phyloP scores from a whole-genome alignment of 2,888 invertebrate species.

The Hylaea fasciaria region DNA sequence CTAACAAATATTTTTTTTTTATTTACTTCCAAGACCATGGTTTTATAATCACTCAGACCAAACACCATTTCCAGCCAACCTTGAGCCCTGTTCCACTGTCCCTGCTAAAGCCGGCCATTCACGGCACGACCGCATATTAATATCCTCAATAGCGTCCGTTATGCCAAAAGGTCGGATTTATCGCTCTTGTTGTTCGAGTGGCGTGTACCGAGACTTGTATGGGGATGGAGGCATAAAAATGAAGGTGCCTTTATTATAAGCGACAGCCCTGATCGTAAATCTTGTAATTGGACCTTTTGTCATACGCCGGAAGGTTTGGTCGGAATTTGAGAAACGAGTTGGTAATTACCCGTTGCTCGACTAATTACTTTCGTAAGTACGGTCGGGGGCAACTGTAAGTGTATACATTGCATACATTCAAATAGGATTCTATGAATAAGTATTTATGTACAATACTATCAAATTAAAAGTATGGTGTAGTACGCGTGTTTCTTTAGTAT shows the following conservation, averaged over 20 bases:
- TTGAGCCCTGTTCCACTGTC: conserved; percentile 1
- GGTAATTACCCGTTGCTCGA: too few species aligned
- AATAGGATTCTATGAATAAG: too few species aligned
- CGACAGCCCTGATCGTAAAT: conserved; percentile 21
- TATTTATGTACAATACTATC: too few species aligned
- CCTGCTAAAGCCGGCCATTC: conserved; percentile 44
- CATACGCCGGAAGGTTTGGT: conserved; percentile 7
- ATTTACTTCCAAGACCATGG: too few species aligned
- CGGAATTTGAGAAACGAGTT: conserved; percentile 4
- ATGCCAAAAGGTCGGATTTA: conserved; percentile 59
- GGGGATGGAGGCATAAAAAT: conserved; percentile 29
- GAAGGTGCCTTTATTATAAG: conserved; percentile 28
- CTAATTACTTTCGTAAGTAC: too few species aligned
- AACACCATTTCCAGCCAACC: background rate
- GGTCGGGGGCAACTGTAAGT: too few species aligned
- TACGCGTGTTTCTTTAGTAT: too few species aligned
- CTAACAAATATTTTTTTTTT: too few species aligned
- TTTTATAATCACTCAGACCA: too few species aligned
- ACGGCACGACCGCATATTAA: conserved; percentile 58
- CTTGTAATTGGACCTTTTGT: conserved; percentile 18
- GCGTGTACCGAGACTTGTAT: conserved; percentile 28
- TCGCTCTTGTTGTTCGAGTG: conserved; percentile 52
- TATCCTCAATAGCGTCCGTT: conserved; percentile 55
- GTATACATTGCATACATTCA: too few species aligned
- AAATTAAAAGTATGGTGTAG: too few species aligned